phyloP scores from a whole-genome alignment of 2,888 invertebrate species.

The Criorhina ranunculi region DNA sequence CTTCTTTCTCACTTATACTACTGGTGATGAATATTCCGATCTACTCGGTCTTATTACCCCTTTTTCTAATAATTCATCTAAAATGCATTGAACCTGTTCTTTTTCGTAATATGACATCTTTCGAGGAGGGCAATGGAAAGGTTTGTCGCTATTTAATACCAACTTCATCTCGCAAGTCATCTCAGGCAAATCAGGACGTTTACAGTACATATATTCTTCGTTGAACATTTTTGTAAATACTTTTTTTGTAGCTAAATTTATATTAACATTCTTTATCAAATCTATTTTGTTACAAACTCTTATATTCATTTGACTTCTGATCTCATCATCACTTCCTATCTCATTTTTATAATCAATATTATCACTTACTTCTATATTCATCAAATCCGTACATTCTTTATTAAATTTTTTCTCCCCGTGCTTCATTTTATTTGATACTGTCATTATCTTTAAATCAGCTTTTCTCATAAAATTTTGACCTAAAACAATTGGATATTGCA shows the following conservation, averaged over 20 bases:
- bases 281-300: not conserved
- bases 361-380: not conserved
- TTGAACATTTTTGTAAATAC: constrained; percentile 23
- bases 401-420: no score
- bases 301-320: not conserved
- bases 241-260: constrained; percentile 4
- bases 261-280: not conserved
- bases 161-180: constrained; percentile 20
- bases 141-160: constrained; percentile 10
- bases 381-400: no score
- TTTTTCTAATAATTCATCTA: no score
- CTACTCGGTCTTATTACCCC: no score
- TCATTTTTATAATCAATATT: no score
- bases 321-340: no score
- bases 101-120: constrained; percentile 26
- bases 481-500: constrained; percentile 57
- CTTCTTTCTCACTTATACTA: constrained; percentile 57
- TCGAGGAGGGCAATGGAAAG: constrained; percentile 40
- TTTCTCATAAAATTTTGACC: constrained; percentile 57
- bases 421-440: no score
- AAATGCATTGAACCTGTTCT: constrained; percentile 6
- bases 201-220: constrained; percentile 16
- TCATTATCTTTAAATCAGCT: constrained; percentile 32
- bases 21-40: constrained; percentile 48
- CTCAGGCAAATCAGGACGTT: constrained; percentile 35